Base-by-base conservation (phyloP, 2,113 vertebrate species). In the Lichenostomus cassidix region DNA sequence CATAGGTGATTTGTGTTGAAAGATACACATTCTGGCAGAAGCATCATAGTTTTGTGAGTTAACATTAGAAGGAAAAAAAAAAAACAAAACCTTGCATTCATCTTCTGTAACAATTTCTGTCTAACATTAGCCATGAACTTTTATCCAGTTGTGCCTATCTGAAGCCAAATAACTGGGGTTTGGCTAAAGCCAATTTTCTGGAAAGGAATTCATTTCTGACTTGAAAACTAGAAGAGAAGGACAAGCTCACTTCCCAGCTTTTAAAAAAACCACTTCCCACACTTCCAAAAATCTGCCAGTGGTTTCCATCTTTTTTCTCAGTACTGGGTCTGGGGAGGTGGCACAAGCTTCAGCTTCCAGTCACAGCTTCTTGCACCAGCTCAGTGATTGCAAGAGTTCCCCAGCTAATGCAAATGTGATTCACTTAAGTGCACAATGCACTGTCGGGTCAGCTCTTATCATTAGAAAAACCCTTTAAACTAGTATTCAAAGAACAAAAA, bases 31-130 rank as follows among this genome's bases (percentile, higher is more conserved):
- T 47, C 15, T 29, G 16, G 8, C 8, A 76, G 28, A 59, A 76
- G 5, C 1, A 71, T 19, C 28, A 4, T 5, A 37, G 25, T 37
- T 86, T 82, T 63, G 4, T 12, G 27, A 78, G 12, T 14, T 76
- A 76, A 53, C 19, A 46, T 24, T 33, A 39, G 27, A 50, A 89
- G 9, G 52, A 44, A 63, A 7, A 59, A 33, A 46, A n/a, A n/a
- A n/a, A n/a, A n/a, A n/a, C n/a, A n/a, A n/a, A 14, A 2, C 6
- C 3, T 5, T 52, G 15, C 3, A 2, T 27, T 62, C 3, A 37
- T 10, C 28, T 41, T 13, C 10, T 64, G 2, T 25, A 67, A 52
- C 29, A 65, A 50, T 20, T 85, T 11, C 10, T 41, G 18, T n/a
- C 35, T 55, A 63, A 52, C 13, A 12, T 28, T 5, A 62, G 39